Evolutionary conservation across 2,888 invertebrate species (phyloP).

Genomic region (Endotricha flammealis): DNA sequence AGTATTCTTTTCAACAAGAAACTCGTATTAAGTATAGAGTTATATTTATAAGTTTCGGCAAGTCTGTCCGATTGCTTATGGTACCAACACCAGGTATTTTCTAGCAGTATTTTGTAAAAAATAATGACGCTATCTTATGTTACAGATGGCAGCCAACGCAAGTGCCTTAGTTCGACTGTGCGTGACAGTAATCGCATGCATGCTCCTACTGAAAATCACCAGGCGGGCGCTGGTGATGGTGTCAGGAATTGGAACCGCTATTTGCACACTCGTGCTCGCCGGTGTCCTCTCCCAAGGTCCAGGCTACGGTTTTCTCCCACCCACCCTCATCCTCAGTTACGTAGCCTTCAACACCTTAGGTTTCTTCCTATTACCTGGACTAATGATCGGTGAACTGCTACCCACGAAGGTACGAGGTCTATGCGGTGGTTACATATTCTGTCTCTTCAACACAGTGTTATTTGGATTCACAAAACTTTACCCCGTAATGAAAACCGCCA

Average conservation of each 20-base stretch:
- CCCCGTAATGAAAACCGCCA: conserved; percentile 76
- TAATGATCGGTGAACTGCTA: conserved; percentile 86
- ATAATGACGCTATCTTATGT: too few relatives aligned
- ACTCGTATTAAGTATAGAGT: background rate
- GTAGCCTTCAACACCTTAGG: conserved; percentile 86
- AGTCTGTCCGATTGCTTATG: too few relatives aligned
- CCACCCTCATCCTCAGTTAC: conserved; percentile 79
- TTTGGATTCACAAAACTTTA: conserved; percentile 85
- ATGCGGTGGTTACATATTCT: conserved; percentile 85
- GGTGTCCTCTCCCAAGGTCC: conserved; percentile 42
- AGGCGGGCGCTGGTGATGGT: conserved; percentile 81
- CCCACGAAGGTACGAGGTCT: conserved; percentile 85
- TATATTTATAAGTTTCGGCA: too few relatives aligned
- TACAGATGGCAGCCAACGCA: conserved; percentile 80
- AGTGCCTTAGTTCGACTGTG: conserved; percentile 82
- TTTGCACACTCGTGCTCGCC: conserved; percentile 80
- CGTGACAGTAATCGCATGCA: conserved; percentile 82
- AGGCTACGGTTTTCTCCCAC: conserved; percentile 40
- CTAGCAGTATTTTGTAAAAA: too few relatives aligned
- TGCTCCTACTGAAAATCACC: conserved; percentile 80
- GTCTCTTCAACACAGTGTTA: conserved; percentile 82
- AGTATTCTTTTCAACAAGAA: conserved; percentile 22
- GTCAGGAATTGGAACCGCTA: conserved; percentile 82
- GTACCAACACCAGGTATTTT: too few relatives aligned
- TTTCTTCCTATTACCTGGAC: conserved; percentile 85